phyloP scores from a whole-genome alignment of 2,888 invertebrate species.

The Andrena haemorrhoa region DNA sequence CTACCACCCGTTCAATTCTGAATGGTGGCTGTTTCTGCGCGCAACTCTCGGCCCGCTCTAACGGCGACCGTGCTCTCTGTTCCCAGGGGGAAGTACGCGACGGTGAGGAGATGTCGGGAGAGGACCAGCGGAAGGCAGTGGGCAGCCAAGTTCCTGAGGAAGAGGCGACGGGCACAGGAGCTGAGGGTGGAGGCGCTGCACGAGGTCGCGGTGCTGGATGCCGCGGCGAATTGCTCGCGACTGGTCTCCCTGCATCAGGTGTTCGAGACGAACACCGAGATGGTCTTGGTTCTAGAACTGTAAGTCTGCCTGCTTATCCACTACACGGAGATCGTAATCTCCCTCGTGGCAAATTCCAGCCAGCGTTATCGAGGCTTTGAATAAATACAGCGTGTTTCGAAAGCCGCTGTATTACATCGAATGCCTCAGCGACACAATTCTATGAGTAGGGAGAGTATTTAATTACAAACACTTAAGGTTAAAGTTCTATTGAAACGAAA shows the following conservation, averaged over 20 bases:
- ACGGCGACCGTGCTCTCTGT: neutral
- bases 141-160: conserved; percentile 98
- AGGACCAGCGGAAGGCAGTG: conserved; percentile 94
- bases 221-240: conserved; percentile 86
- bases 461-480: too few relatives aligned
- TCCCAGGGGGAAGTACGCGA: conserved; percentile 98
- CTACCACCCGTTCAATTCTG: neutral
- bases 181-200: conserved; percentile 86
- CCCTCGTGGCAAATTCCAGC: neutral
- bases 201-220: conserved; percentile 87
- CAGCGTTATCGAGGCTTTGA: neutral
- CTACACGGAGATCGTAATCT: neutral
- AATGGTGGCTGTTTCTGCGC: neutral
- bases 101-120: conserved; percentile 96
- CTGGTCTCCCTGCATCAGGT: conserved; percentile 87
- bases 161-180: conserved; percentile 92
- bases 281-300: conserved; percentile 88
- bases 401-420: neutral
- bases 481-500: too few relatives aligned
- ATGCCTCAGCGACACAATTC: neutral
- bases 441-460: too few relatives aligned
- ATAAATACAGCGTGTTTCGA: neutral
- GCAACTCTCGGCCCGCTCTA: neutral
- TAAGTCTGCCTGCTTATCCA: conserved; percentile 81
- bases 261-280: conserved; percentile 87